Percentiles rank a stretch among this genome's conserved stretches.
These are phyloP conservation scores for Pseudochirops cupreus DNA, from an alignment of 2,797 vertebrate species.

Conservation along the genomic window DNA sequence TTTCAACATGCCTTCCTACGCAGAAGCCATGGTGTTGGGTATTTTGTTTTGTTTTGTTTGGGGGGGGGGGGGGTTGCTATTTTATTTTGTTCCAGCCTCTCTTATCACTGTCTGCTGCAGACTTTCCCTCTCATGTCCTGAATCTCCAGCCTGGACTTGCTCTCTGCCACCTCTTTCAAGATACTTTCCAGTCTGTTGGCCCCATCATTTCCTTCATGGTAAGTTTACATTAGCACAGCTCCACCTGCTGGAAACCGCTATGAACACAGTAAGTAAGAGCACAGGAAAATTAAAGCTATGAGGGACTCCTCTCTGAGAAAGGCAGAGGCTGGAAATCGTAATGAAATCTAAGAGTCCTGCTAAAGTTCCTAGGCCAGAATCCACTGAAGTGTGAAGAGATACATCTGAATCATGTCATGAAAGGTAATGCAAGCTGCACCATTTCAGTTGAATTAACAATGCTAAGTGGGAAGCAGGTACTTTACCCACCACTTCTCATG, in stretches of 20 bases:
- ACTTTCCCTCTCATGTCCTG: neutral
- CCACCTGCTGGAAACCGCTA: constrained; percentile 74
- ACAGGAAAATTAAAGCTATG: neutral
- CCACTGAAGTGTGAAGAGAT: neutral
- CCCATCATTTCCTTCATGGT: neutral
- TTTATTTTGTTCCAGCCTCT: neutral
- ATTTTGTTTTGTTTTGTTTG: neutral
- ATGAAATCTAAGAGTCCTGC: neutral
- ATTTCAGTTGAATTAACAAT: neutral
- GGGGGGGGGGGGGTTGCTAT: neutral
- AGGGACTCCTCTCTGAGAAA: neutral
- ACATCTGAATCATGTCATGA: neutral
- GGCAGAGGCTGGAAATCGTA: neutral
- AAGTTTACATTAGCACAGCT: constrained; percentile 64
- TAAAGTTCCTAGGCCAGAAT: neutral
- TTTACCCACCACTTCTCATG: neutral
- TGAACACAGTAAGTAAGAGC: neutral
- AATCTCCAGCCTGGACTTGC: neutral
- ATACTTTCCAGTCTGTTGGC: neutral
- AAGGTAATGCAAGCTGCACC: fast-evolving
- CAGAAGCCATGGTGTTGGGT: neutral
- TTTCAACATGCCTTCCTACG: neutral
- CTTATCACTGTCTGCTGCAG: neutral
- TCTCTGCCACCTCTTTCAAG: neutral
- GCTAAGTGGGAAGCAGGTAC: neutral